phyloP scores from a whole-genome alignment of 2,888 invertebrate species.

The Acronicta psi region DNA sequence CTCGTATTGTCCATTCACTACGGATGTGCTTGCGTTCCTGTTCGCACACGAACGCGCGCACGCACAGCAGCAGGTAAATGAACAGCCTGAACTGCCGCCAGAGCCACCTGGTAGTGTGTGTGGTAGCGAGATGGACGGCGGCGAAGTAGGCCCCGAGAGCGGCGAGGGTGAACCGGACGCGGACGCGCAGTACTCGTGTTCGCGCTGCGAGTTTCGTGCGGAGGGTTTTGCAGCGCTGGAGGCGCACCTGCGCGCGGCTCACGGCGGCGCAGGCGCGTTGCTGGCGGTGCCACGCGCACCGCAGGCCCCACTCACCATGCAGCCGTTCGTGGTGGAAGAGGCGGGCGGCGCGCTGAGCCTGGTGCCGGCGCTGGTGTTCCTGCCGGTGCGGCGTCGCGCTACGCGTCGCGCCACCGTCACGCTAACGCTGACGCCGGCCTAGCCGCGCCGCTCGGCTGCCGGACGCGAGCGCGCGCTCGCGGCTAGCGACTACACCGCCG shows the following conservation, averaged over 20 bases:
- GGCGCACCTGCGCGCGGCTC: constrained; percentile 84
- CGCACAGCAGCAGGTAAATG: constrained; percentile 79
- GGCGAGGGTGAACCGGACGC: constrained; percentile 67
- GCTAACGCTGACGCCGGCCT: constrained; percentile 98
- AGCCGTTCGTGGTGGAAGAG: constrained; percentile 95
- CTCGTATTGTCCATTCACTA: constrained; percentile 96
- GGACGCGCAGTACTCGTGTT: constrained; percentile 82
- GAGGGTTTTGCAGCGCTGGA: constrained; percentile 84
- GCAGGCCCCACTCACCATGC: constrained; percentile 94
- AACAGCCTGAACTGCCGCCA: constrained; percentile 47
- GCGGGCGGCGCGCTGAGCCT: constrained; percentile 90
- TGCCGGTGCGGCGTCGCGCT: constrained; percentile 96
- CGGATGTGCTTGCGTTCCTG: constrained; percentile 96
- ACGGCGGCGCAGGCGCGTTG: constrained; percentile 87
- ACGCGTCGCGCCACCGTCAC: constrained; percentile 96
- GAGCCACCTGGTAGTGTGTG: constrained; percentile 55
- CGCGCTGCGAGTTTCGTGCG: constrained; percentile 85
- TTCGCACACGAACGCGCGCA: constrained; percentile 98
- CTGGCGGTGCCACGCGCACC: constrained; percentile 90
- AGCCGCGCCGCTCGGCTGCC: constrained; percentile 69
- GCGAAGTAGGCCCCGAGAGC: constrained; percentile 55
- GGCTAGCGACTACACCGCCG: constrained; percentile 72
- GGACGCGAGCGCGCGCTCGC: constrained; percentile 69
- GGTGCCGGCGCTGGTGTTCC: constrained; percentile 97
- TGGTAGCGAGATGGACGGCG: constrained; percentile 57